A percentile compares a stretch with the other conserved stretches of the same genome.
Conservation (phyloP, 1,140 invertebrate genomes). For the Pseudomyrmex concolor region DNA sequence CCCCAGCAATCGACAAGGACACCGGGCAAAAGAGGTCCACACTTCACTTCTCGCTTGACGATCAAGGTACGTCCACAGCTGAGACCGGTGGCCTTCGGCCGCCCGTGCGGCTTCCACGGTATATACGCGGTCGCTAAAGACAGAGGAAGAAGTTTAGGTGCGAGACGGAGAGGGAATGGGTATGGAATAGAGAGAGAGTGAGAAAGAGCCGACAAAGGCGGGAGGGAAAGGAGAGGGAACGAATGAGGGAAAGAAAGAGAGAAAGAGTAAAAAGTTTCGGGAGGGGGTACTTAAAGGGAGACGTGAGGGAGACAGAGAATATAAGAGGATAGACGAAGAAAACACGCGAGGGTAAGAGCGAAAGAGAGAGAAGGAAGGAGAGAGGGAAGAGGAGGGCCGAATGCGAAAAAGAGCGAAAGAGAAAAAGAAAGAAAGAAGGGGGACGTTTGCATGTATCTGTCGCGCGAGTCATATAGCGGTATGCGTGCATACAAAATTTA, state of each 20-base stretch:
- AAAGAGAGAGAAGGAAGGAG: slow-evolving; percentile 25
- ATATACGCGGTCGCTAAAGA: slow-evolving; percentile 61
- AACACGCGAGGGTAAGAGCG: slow-evolving; percentile 42
- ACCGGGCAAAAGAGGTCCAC: slow-evolving; percentile 68
- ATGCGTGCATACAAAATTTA: slow-evolving; percentile 33
- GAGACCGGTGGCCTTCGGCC: slow-evolving; percentile 71
- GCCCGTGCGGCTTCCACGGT: slow-evolving; percentile 66
- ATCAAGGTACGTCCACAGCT: slow-evolving; percentile 75
- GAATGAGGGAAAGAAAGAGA: slow-evolving; percentile 1
- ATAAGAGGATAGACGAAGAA: slow-evolving; percentile 26
- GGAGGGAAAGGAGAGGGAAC: slow-evolving; percentile 16
- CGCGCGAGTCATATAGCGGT: slow-evolving; percentile 56
- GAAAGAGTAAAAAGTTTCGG: slow-evolving; percentile 30
- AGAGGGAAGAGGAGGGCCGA: background rate
- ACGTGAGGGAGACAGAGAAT: slow-evolving; percentile 3
- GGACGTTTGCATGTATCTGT: slow-evolving; percentile 50
- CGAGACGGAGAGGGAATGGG: slow-evolving; percentile 55
- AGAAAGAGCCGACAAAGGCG: slow-evolving; percentile 5
- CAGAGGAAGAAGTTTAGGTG: slow-evolving; percentile 56
- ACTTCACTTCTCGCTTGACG: slow-evolving; percentile 73
- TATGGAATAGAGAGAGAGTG: slow-evolving; percentile 21
- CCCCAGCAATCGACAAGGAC: slow-evolving; percentile 71
- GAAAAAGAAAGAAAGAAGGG: slow-evolving; percentile 12
- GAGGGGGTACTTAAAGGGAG: slow-evolving; percentile 45
- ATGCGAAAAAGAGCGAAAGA: slow-evolving; percentile 23